Evolutionary conservation across 2,797 vertebrate species (phyloP).

Genomic region (Pangasius djambal): DNA sequence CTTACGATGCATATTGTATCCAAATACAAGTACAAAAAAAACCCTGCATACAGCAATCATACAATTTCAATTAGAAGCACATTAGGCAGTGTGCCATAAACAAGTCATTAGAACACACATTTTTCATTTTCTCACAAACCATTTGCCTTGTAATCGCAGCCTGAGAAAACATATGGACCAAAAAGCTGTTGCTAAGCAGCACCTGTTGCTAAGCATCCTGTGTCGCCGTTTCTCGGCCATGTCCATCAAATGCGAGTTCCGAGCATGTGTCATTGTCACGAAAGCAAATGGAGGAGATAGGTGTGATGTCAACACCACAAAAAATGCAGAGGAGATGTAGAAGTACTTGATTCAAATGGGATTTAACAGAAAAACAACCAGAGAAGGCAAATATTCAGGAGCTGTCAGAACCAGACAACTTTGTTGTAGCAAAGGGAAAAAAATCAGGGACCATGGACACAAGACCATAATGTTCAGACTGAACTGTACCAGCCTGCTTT

Average conservation of each 20-base stretch:
- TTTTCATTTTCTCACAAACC: slow-evolving; percentile 33
- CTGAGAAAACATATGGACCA: slow-evolving; percentile 34
- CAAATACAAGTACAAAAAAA: not conserved
- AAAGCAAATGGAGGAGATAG: slow-evolving; percentile 27
- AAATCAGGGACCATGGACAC: not conserved
- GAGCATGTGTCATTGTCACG: slow-evolving; percentile 4
- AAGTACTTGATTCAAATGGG: not conserved
- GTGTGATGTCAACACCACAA: not conserved
- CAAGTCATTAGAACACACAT: slow-evolving; percentile 17
- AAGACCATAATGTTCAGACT: not conserved
- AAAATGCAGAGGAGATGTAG: not conserved
- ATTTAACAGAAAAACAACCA: not conserved
- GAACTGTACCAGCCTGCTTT: not conserved
- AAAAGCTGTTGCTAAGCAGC: slow-evolving; percentile 55
- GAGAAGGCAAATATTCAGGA: not conserved
- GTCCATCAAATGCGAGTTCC: slow-evolving; percentile 40
- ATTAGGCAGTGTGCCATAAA: slow-evolving; percentile 9
- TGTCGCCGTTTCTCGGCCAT: slow-evolving; percentile 17
- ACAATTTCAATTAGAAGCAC: slow-evolving; percentile 11
- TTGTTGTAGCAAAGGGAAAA: not conserved
- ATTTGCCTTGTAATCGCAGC: slow-evolving; percentile 34
- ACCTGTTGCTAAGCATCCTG: slow-evolving; percentile 59
- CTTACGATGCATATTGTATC: not conserved
- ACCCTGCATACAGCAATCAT: not conserved
- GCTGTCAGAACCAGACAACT: not conserved